Evolutionary conservation across 2,113 vertebrate species (phyloP), one percentile per base, ranked within the genome.

Genomic region (Etia nguti): DNA sequence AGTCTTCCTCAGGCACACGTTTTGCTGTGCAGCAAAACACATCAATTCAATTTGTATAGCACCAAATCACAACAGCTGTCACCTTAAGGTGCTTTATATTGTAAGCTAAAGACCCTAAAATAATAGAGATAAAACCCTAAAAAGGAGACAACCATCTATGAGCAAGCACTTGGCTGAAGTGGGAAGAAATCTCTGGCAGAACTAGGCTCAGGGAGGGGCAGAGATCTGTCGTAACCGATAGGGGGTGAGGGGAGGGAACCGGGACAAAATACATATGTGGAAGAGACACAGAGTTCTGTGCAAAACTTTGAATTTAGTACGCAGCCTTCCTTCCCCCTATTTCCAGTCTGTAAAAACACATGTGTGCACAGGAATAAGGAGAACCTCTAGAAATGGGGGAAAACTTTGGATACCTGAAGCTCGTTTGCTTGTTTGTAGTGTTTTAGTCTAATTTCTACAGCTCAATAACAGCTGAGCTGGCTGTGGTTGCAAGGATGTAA

Each of bases 171-270:
- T 38, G 36, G 36, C 9, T 1, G 10, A 9, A 38, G 36, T 38
- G 9, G 36, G 36, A 38, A 3, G 9, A 38, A 38, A 38, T 4
- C 36, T 38, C 36, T 4, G 9, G 8, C 18, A 36, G 18, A 36
- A 65, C 18, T 31, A 65, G 31, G 4, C 29, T 62, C 59, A 10
- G 4, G 8, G 57, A 59, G 2, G 1, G 56, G 29, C 56, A 34
- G 15, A 34, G 29, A 36, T 6, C 18, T 1, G 18, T 18, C 2
- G 31, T 4, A 20, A 0, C 16, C 9, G 3, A 60, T 0, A 60
- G 59, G 59, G 16, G 5, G 9, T 62, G 1, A 34, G 9, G 29
- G 29, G 29, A 62, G 59, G 29, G 29, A 4, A 2, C 59, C 59
- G 6, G 59, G 29, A 62, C 29, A 20, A 34, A 34, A 62, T 3